A percentile compares a stretch with the other conserved stretches of the same genome.
Conservation (phyloP, 1,140 invertebrate species). For the Cataglyphis hispanica region DNA sequence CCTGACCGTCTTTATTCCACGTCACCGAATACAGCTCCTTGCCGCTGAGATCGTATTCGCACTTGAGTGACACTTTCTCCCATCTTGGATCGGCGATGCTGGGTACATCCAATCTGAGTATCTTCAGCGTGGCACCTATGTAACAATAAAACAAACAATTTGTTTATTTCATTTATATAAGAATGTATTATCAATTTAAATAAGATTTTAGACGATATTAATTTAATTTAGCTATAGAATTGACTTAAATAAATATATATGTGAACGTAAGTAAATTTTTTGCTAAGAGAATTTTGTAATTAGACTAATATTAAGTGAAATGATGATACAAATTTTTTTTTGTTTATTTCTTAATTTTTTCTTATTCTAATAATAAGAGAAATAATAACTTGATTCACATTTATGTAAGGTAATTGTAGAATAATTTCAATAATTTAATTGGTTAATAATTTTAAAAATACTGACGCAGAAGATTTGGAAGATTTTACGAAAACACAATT, state of each 20-base stretch:
- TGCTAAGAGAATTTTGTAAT: conserved; percentile 8
- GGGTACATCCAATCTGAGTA: conserved; percentile 79
- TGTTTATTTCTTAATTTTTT: conserved; percentile 8
- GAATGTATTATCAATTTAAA: not conserved
- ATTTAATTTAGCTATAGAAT: not conserved
- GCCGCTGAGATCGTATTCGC: conserved; percentile 86
- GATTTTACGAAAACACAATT: conserved; percentile 29
- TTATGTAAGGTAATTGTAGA: not conserved
- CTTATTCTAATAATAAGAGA: not conserved
- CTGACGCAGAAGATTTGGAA: not conserved
- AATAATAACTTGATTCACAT: not conserved
- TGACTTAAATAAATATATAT: not conserved
- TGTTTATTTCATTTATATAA: not conserved
- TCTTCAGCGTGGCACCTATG: conserved; percentile 73
- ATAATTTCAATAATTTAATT: conserved; percentile 5
- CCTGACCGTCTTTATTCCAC: conserved; percentile 89
- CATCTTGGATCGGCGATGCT: conserved; percentile 81
- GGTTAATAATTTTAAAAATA: conserved; percentile 44
- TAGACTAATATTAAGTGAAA: not conserved
- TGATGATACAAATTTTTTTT: not conserved
- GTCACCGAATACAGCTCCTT: conserved; percentile 88
- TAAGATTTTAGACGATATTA: conserved; percentile 5
- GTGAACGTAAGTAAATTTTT: not conserved
- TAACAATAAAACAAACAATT: not conserved
- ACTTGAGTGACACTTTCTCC: conserved; percentile 85